These are phyloP conservation scores for Chironomus riparius DNA, from an alignment of 2,888 invertebrate genomes.

Conservation along the genomic window DNA sequence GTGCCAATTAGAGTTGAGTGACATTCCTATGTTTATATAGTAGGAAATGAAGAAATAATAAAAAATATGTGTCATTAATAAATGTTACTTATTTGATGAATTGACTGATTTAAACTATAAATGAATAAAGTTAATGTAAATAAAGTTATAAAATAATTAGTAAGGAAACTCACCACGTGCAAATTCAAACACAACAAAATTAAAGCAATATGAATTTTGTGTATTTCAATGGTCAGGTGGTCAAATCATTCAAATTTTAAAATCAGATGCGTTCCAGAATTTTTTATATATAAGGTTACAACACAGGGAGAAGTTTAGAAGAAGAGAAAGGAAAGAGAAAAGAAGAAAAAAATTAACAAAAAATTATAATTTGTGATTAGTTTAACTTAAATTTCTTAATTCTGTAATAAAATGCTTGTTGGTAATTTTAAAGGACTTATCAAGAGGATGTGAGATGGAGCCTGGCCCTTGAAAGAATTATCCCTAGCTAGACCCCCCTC, in stretches of 20 bases:
- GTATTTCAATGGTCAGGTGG: too few species aligned
- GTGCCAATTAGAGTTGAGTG: slow-evolving; percentile 60
- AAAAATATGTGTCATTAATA: background rate
- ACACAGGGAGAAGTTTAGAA: background rate
- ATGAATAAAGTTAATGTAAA: background rate
- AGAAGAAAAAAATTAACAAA: background rate
- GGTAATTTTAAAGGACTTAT: too few species aligned
- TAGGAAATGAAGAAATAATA: slow-evolving; percentile 33
- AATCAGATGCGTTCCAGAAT: slow-evolving; percentile 7
- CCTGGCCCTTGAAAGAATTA: too few species aligned
- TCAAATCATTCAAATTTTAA: too few species aligned
- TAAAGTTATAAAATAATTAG: slow-evolving; percentile 28
- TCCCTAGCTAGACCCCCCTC: too few species aligned
- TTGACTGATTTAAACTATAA: background rate
- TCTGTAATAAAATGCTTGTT: too few species aligned
- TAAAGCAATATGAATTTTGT: too few species aligned
- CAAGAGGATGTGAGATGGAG: too few species aligned
- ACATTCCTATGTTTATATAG: slow-evolving; percentile 50
- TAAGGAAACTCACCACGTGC: slow-evolving; percentile 25
- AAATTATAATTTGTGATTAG: background rate
- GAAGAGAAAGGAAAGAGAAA: background rate
- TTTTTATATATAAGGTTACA: background rate
- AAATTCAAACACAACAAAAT: slow-evolving; percentile 20
- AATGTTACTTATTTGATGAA: background rate
- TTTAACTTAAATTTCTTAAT: background rate